Conservation (phyloP, 2,113 vertebrate genomes). For the Seriola rivoliana region DNA sequence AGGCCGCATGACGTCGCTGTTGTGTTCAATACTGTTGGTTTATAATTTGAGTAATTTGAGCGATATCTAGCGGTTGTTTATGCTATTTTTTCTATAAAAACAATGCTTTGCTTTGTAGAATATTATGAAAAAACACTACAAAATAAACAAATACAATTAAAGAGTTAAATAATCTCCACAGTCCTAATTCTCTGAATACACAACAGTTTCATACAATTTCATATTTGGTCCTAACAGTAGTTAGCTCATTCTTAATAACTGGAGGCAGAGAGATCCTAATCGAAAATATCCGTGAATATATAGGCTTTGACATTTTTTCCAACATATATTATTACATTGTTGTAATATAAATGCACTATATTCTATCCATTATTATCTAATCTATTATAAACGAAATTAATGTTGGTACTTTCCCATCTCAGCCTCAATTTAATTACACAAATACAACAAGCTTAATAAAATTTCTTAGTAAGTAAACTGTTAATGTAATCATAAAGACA, state of each 20-base stretch:
- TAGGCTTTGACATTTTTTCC: background rate
- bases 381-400: too few relatives aligned
- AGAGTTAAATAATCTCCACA: too few relatives aligned
- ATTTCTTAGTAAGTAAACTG: too few relatives aligned
- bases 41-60: background rate
- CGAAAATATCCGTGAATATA: background rate
- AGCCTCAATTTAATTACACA: too few relatives aligned
- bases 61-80: background rate
- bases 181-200: too few relatives aligned
- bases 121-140: background rate
- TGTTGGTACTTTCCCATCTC: too few relatives aligned
- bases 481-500: too few relatives aligned
- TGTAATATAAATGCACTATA: too few relatives aligned
- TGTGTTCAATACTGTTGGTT: background rate
- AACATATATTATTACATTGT: background rate
- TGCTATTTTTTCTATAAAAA: background rate
- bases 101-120: background rate
- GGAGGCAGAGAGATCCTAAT: background rate
- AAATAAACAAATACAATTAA: background rate
- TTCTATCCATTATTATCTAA: too few relatives aligned
- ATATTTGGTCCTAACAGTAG: too few relatives aligned
- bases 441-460: too few relatives aligned
- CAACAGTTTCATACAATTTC: background rate
- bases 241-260: background rate
- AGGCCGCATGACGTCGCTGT: slow-evolving; percentile 5